Evolutionary conservation across 2,888 invertebrate genomes (phyloP).

Genomic region (Rhabditophanes sp.): DNA sequence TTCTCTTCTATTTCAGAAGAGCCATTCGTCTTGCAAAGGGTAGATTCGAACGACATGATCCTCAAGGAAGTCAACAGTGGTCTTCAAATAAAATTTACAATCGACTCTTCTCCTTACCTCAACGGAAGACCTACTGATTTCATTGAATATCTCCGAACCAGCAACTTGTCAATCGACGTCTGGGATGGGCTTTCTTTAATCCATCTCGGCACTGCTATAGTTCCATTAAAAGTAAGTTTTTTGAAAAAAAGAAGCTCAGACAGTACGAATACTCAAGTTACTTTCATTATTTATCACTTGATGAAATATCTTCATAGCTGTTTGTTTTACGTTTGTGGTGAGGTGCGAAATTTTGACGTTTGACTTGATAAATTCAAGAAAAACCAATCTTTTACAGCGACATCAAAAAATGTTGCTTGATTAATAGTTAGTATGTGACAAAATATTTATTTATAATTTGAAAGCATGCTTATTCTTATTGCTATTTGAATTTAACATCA

Average conservation of each 20-base stretch:
- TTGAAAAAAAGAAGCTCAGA: slow-evolving; percentile 5
- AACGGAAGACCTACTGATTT: slow-evolving; percentile 37
- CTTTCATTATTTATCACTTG: slow-evolving; percentile 2
- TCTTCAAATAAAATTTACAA: slow-evolving; percentile 40
- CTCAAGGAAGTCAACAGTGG: slow-evolving; percentile 44
- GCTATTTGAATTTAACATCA: too few species aligned
- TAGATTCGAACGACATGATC: slow-evolving; percentile 44
- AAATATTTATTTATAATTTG: too few species aligned
- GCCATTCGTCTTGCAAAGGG: slow-evolving; percentile 39
- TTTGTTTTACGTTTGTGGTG: too few species aligned
- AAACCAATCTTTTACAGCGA: too few species aligned
- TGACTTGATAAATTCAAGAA: too few species aligned
- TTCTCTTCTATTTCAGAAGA: slow-evolving; percentile 8
- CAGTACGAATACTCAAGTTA: slow-evolving; percentile 12
- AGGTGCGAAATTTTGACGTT: too few species aligned
- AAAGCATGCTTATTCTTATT: too few species aligned
- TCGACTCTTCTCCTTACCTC: slow-evolving; percentile 9
- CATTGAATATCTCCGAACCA: slow-evolving; percentile 45
- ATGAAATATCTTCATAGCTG: too few species aligned
- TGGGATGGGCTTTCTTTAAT: slow-evolving; percentile 50
- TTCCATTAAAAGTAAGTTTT: slow-evolving; percentile 46
- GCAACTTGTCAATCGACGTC: slow-evolving; percentile 47
- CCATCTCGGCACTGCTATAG: slow-evolving; percentile 46
- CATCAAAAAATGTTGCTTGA: too few species aligned
- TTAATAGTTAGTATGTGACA: too few species aligned